Percentiles rank a stretch among this genome's conserved stretches.
Evolutionary conservation across 2,797 vertebrate genomes (phyloP).

Genomic region (Chromis chromis): DNA sequence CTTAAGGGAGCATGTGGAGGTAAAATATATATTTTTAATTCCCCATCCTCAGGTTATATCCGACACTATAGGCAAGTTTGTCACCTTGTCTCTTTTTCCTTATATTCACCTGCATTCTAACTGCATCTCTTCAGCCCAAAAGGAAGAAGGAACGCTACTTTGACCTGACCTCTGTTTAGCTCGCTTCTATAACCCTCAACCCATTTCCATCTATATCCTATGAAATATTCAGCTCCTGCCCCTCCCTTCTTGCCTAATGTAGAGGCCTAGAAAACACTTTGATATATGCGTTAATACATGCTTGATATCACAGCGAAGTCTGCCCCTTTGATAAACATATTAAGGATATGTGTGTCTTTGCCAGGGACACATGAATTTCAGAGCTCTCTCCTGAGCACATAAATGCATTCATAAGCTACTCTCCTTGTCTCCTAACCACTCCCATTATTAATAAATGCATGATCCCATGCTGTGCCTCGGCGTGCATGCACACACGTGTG

Average conservation of each 20-base stretch:
- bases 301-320: conserved; percentile 69
- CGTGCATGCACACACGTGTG: conserved; percentile 46
- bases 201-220: conserved; percentile 57
- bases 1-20: conserved; percentile 12
- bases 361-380: conserved; percentile 65
- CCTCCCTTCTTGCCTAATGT: conserved; percentile 51
- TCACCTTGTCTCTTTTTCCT: conserved; percentile 10
- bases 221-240: conserved; percentile 72
- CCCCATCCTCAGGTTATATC: conserved; percentile 10
- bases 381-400: conserved; percentile 70
- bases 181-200: conserved; percentile 35
- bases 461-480: conserved; percentile 70
- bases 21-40: conserved; percentile 36
- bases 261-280: conserved; percentile 62
- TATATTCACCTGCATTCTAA: conserved; percentile 20
- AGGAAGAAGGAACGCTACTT: conserved; percentile 17
- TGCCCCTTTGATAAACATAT: conserved; percentile 81
- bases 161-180: conserved; percentile 57
- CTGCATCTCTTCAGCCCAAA: conserved; percentile 19
- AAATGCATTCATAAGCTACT: conserved; percentile 79
- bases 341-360: conserved; percentile 76
- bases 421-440: conserved; percentile 71
- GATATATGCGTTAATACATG: conserved; percentile 73
- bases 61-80: conserved; percentile 30
- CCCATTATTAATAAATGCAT: conserved; percentile 84